phyloP scores from a whole-genome alignment of 2,888 invertebrate genomes.

The Perizoma flavofasciatum region DNA sequence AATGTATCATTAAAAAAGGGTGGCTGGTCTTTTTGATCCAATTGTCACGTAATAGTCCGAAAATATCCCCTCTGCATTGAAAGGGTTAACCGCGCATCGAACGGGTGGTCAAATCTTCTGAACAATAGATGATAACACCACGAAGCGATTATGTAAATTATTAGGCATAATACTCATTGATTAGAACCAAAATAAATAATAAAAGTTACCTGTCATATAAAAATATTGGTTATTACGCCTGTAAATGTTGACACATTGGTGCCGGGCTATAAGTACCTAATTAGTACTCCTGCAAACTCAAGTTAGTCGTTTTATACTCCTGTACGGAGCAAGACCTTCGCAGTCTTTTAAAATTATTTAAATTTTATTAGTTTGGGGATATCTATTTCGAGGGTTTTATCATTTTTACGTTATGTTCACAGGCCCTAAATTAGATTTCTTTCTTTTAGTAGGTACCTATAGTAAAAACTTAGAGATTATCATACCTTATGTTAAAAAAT shows the following conservation, averaged over 20 bases:
- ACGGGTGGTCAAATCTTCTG: conserved; percentile 46
- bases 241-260: background rate
- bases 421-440: too few species aligned
- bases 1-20: background rate
- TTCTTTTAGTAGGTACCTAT: too few species aligned
- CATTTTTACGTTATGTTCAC: too few species aligned
- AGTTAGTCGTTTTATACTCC: conserved; percentile 3
- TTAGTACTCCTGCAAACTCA: background rate
- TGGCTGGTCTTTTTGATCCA: conserved; percentile 12
- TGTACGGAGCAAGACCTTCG: background rate
- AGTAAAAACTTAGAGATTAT: too few species aligned
- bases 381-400: too few species aligned
- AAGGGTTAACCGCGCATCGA: conserved; percentile 49
- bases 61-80: conserved; percentile 24
- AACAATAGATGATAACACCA: conserved; percentile 68
- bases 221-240: conserved; percentile 19
- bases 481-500: too few species aligned
- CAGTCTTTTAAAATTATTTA: too few species aligned
- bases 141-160: conserved; percentile 63
- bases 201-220: conserved; percentile 27
- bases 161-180: conserved; percentile 73
- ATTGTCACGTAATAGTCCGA: background rate
- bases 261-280: background rate
- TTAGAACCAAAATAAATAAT: conserved; percentile 61
- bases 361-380: too few species aligned